Evolutionary conservation across 2,888 invertebrate species (phyloP), one percentile per base, ranked within the genome.

Genomic region (Drosophila peninsularis): DNA sequence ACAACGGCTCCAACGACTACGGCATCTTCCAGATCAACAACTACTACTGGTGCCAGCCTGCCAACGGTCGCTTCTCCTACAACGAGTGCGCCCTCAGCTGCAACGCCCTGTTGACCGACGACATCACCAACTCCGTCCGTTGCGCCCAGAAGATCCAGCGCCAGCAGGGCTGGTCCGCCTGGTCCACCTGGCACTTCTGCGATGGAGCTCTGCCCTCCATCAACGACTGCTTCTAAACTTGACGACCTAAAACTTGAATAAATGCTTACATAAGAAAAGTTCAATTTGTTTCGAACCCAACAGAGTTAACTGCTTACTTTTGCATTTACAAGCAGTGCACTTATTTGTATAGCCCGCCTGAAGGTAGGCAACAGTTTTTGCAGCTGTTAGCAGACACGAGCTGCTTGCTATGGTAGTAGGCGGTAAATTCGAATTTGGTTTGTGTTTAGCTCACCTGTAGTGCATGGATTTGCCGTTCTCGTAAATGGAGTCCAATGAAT

Each of bases 1-100:
- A 64, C 1, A 92, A 94, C 74, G 93, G 94, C 0, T 89, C 90
- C 52, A 77, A 81, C 27, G 93, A 93, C 75, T 92, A 80, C 27
- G 91, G 91, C 24, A 75, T 91, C 36, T 91, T 91, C 71, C 91
- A 91, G 75, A 89, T 91, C 45, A 91, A 91, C 64, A 79, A 91
- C 58, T 71, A 67, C 27, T 91, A 86, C 67, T 91, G 91, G 91
- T 91, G 91, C 57, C 66, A 84, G 36, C 79, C 87, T 2, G 13
- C 69, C 1, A 77, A 61, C 44, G 79, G 82, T 82, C 89, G 5
- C 61, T 82, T 77, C 71, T 89, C 91, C 55, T 83, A 79, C 71
- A 91, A 91, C n/a, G 85, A 71, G 14, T 91, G 91, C 49, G 41
- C 61, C 0, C 21, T 86, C 2, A 62, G 63, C 10, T 91, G 91